Percentiles rank a stretch among this genome's conserved stretches.
These are phyloP conservation scores for Melanotaenia pygmaea DNA, from an alignment of 2,797 vertebrate genomes.

Conservation along the genomic window DNA sequence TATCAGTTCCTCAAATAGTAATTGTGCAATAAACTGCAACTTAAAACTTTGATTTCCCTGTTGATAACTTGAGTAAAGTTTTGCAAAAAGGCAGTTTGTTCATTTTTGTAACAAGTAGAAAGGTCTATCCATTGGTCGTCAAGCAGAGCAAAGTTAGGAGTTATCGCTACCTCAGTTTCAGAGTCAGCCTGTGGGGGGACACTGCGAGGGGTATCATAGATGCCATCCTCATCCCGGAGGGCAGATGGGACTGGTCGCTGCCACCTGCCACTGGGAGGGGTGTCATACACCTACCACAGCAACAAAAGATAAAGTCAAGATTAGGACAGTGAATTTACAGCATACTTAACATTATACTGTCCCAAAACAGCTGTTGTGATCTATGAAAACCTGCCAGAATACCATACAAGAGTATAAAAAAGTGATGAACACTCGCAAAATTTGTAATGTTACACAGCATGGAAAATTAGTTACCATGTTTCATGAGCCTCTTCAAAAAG, in stretches of 20 bases:
- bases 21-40: neutral
- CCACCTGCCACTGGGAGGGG: slow-evolving; percentile 86
- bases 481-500: neutral
- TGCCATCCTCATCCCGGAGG: slow-evolving; percentile 72
- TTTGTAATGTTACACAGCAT: too few species aligned
- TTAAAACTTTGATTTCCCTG: neutral
- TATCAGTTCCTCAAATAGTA: neutral
- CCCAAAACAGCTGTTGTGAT: neutral
- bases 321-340: neutral
- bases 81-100: neutral
- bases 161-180: slow-evolving; percentile 75
- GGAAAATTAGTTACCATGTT: too few species aligned
- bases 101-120: neutral
- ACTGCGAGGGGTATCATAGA: slow-evolving; percentile 85
- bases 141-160: neutral
- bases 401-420: neutral
- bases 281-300: slow-evolving; percentile 88
- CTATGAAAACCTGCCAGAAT: neutral
- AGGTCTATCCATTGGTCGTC: neutral
- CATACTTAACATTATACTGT: neutral
- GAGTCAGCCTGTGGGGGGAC: slow-evolving; percentile 72
- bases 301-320: neutral
- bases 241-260: slow-evolving; percentile 67
- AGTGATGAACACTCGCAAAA: too few species aligned
- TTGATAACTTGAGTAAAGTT: neutral